Evolutionary conservation across 2,797 vertebrate species (phyloP).

Genomic region (Melanotaenia boesemani): DNA sequence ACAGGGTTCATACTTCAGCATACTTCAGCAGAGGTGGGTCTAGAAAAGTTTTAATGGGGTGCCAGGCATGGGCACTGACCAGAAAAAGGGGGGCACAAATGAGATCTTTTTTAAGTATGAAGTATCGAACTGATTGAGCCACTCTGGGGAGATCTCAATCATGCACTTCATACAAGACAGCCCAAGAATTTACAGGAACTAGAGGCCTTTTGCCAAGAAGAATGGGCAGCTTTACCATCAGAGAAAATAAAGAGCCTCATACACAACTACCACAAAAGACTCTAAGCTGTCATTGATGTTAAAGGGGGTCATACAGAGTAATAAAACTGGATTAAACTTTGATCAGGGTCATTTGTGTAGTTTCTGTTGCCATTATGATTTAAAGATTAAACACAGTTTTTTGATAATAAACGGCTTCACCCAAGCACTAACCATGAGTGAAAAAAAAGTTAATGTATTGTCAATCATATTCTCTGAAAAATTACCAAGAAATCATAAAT

Average conservation of each 20-base stretch:
- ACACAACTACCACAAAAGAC: background rate
- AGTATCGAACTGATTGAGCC: background rate
- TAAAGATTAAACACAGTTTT: background rate
- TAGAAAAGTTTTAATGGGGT: too few species aligned
- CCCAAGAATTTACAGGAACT: background rate
- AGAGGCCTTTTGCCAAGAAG: slow-evolving; percentile 4
- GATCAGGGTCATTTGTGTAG: background rate
- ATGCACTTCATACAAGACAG: background rate
- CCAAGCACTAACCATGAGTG: background rate
- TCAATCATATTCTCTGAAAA: too few species aligned
- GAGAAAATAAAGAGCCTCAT: background rate
- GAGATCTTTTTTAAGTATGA: too few species aligned
- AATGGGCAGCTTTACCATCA: background rate
- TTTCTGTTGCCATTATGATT: background rate
- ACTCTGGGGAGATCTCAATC: slow-evolving; percentile 14
- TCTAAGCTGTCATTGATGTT: background rate
- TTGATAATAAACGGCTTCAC: background rate
- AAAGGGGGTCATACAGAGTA: background rate
- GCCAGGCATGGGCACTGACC: too few species aligned
- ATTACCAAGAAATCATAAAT: too few species aligned
- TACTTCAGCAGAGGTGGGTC: too few species aligned
- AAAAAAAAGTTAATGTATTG: background rate
- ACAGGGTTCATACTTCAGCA: too few species aligned
- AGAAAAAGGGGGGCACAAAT: too few species aligned
- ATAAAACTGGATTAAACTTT: background rate